Conservation (phyloP, 1,140 invertebrate species). For the Augochlora pura region DNA sequence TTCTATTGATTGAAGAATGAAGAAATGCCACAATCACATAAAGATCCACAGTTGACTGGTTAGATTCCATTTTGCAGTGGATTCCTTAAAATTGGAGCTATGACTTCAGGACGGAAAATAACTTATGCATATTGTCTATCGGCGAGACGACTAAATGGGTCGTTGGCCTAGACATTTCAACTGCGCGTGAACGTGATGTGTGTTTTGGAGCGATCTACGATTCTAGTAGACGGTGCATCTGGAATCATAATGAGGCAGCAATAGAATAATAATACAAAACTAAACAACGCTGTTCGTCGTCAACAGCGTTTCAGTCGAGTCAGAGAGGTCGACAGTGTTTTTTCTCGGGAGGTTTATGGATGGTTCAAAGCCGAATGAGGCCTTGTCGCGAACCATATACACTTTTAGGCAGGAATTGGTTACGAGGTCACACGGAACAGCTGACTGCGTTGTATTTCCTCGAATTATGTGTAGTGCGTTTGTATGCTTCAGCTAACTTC, state of each 20-base stretch:
- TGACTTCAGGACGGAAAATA: no score
- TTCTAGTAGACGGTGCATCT: background rate
- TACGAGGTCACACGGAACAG: background rate
- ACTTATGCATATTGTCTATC: background rate
- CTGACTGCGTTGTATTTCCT: background rate
- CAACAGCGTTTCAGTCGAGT: background rate
- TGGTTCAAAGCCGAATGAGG: background rate
- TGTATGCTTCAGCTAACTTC: no score
- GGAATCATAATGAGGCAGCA: background rate
- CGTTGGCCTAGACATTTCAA: background rate
- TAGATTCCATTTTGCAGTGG: no score
- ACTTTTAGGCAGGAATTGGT: background rate
- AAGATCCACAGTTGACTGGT: no score
- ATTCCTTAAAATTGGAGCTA: no score
- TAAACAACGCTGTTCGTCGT: no score
- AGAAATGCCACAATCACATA: no score
- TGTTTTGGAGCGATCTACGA: background rate
- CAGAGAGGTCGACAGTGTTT: background rate
- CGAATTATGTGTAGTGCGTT: background rate
- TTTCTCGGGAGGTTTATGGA: background rate
- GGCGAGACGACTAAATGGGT: background rate
- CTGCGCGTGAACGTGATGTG: background rate
- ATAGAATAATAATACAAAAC: background rate
- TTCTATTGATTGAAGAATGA: no score
- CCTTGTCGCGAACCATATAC: background rate